These are phyloP conservation scores for Sphaeridia pumilis DNA, from an alignment of 2,888 invertebrate species.

Conservation along the genomic window DNA sequence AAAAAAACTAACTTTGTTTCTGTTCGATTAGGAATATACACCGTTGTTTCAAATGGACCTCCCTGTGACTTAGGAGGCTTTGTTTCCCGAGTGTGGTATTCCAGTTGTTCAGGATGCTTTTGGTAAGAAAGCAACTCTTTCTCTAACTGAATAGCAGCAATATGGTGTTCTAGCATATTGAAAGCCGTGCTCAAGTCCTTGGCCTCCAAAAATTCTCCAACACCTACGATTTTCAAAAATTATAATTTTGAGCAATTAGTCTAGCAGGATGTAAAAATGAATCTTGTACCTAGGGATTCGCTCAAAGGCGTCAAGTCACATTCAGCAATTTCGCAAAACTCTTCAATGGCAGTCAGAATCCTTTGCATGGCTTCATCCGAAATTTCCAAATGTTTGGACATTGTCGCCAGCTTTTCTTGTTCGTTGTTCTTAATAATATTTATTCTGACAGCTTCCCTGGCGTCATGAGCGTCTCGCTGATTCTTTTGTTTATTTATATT, in stretches of 20 bases:
- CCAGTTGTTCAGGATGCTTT: slow-evolving; percentile 1
- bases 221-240: too few relatives aligned
- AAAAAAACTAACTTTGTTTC: too few relatives aligned
- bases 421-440: slow-evolving; percentile 4
- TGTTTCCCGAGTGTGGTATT: neutral
- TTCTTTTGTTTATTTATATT: neutral
- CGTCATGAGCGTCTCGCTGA: neutral
- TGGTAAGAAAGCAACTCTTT: slow-evolving; percentile 9
- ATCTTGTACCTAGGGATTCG: neutral
- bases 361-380: slow-evolving; percentile 1
- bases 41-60: slow-evolving; percentile 11
- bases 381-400: slow-evolving; percentile 5
- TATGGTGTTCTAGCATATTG: slow-evolving; percentile 14
- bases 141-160: slow-evolving; percentile 9
- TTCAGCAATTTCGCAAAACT: slow-evolving; percentile 8
- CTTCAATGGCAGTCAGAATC: slow-evolving; percentile 3
- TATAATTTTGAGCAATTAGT: too few relatives aligned
- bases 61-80: slow-evolving; percentile 13
- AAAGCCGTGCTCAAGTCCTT: slow-evolving; percentile 7
- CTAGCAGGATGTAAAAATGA: too few relatives aligned
- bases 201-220: neutral
- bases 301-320: slow-evolving; percentile 1
- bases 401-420: neutral
- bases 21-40: slow-evolving; percentile 5
- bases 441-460: neutral